Conservation (phyloP, 2,113 vertebrate species). For the Acinonyx jubatus region DNA sequence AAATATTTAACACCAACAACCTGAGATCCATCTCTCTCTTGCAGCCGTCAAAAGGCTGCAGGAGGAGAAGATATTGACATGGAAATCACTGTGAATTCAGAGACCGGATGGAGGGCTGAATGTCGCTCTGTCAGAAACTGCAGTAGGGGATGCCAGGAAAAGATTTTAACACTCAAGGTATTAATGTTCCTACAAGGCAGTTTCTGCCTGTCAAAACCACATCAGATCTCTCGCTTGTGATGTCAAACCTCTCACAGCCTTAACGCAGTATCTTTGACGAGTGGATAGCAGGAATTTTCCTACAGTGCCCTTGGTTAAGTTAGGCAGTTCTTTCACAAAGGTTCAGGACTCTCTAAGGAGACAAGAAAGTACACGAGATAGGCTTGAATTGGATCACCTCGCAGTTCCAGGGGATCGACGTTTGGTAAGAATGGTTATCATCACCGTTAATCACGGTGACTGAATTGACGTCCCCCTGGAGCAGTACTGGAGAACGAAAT, state of each 20-base stretch:
- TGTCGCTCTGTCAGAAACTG: conserved; percentile 96
- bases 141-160: conserved; percentile 96
- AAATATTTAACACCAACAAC: conserved; percentile 99
- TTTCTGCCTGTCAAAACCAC: conserved; percentile 98
- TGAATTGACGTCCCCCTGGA: conserved; percentile 97
- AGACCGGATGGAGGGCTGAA: conserved; percentile 96
- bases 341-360: conserved; percentile 95
- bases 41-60: conserved; percentile 95
- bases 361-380: conserved; percentile 97
- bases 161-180: conserved; percentile 96
- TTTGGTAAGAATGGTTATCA: conserved; percentile 98
- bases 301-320: conserved; percentile 95
- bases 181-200: conserved; percentile 96
- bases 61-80: conserved; percentile 93
- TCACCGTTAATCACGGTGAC: conserved; percentile 97
- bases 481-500: conserved; percentile 98
- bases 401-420: conserved; percentile 96
- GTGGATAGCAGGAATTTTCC: conserved; percentile 94
- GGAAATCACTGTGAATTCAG: conserved; percentile 97
- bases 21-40: conserved; percentile 89
- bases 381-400: conserved; percentile 97
- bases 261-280: conserved; percentile 95
- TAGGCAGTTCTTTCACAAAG: conserved; percentile 98
- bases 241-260: conserved; percentile 98
- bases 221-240: conserved; percentile 96